Percentiles rank a stretch among this genome's conserved stretches.
phyloP scores from a whole-genome alignment of 1,140 invertebrate genomes.

The Pseudomyrmex flavicornis region DNA sequence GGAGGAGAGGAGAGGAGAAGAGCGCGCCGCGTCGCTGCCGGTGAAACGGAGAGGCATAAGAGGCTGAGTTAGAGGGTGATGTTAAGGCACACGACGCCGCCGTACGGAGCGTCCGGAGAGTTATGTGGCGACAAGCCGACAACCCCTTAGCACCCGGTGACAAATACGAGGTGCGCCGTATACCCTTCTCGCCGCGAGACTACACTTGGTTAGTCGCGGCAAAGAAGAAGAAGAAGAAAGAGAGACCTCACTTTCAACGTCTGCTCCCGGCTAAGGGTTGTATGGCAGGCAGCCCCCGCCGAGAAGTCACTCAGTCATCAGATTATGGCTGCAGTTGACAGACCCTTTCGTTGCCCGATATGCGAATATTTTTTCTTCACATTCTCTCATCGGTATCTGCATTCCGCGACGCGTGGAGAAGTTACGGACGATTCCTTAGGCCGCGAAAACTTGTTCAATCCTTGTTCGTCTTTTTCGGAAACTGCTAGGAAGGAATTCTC shows the following conservation, averaged over 20 bases:
- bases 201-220: constrained; percentile 50
- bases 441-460: constrained; percentile 23
- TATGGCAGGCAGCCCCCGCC: background rate
- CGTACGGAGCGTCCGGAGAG: constrained; percentile 66
- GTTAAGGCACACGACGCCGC: constrained; percentile 54
- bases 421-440: constrained; percentile 36
- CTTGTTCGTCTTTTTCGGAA: background rate
- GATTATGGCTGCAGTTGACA: constrained; percentile 74
- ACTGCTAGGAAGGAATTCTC: background rate
- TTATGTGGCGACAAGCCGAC: constrained; percentile 78
- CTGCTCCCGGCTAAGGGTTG: background rate
- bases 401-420: constrained; percentile 35
- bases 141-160: constrained; percentile 78
- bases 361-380: constrained; percentile 52
- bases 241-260: background rate
- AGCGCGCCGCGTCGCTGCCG: background rate
- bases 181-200: constrained; percentile 65
- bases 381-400: constrained; percentile 36
- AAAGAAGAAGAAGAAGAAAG: constrained; percentile 33
- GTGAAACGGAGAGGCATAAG: constrained; percentile 50
- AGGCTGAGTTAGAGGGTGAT: constrained; percentile 64
- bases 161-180: constrained; percentile 72
- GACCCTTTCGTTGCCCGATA: constrained; percentile 63
- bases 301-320: constrained; percentile 74
- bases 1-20: constrained; percentile 24